phyloP scores from a whole-genome alignment of 1,140 invertebrate genomes.

The Bacillus rossius region DNA sequence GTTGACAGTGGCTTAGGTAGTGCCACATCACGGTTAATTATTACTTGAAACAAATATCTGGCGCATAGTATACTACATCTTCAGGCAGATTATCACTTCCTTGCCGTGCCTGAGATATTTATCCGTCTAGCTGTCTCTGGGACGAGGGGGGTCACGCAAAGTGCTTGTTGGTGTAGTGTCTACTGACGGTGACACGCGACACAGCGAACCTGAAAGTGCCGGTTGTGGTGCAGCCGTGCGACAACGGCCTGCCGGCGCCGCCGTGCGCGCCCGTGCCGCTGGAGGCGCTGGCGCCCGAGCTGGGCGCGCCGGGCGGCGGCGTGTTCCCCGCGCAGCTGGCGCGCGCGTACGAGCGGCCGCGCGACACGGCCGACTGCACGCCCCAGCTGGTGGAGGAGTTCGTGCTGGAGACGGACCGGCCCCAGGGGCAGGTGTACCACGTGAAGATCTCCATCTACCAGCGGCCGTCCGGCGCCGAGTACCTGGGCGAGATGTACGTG shows the following conservation, averaged over 20 bases:
- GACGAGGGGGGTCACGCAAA: too few species aligned
- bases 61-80: too few species aligned
- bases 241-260: constrained; percentile 6
- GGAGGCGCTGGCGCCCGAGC: background rate
- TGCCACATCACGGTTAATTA: too few species aligned
- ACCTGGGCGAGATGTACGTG: constrained; percentile 83
- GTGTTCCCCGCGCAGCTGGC: constrained; percentile 26
- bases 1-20: too few species aligned
- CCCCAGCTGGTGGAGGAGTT: constrained; percentile 84
- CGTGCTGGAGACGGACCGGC: constrained; percentile 73
- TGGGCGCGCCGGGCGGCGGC: background rate
- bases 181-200: too few species aligned
- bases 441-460: constrained; percentile 82
- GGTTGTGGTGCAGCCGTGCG: constrained; percentile 12
- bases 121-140: too few species aligned
- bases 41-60: too few species aligned
- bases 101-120: too few species aligned
- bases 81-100: too few species aligned
- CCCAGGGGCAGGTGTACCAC: constrained; percentile 65
- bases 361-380: constrained; percentile 66
- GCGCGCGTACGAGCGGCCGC: constrained; percentile 56
- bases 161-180: too few species aligned
- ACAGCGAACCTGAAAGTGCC: too few species aligned
- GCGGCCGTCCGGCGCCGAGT: constrained; percentile 79
- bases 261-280: background rate